Conservation (phyloP, 2,888 invertebrate species). For the Nemoura dubitans region DNA sequence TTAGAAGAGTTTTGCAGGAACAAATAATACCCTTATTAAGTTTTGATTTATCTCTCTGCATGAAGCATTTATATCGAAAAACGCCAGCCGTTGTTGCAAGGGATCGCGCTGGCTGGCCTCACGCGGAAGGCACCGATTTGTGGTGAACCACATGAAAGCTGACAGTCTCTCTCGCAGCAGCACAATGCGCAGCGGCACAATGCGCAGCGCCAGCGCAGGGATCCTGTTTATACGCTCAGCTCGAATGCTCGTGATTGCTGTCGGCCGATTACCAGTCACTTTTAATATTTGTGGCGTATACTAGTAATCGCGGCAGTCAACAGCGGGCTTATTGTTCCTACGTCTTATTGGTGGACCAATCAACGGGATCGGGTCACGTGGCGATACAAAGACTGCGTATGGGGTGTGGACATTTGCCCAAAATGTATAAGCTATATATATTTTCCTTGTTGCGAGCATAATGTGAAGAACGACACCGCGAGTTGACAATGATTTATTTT, state of each 20-base stretch:
- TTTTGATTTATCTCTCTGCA: background rate
- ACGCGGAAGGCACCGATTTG: background rate
- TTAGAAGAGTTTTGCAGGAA: background rate
- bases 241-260: too few species aligned
- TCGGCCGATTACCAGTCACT: too few species aligned
- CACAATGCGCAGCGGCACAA: too few species aligned
- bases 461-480: background rate
- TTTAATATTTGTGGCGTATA: too few species aligned
- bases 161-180: background rate
- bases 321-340: too few species aligned
- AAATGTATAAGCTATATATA: background rate
- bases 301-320: too few species aligned
- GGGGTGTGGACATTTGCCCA: background rate
- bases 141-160: background rate
- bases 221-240: too few species aligned
- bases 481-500: conserved; percentile 32
- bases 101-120: background rate
- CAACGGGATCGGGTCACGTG: background rate
- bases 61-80: background rate
- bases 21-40: background rate
- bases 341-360: background rate
- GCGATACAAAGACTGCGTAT: background rate
- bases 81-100: background rate
- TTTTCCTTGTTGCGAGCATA: background rate
- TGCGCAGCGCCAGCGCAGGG: too few species aligned